Base-by-base conservation (phyloP, 2,113 vertebrate genomes). In the Peromyscus polionotus region DNA sequence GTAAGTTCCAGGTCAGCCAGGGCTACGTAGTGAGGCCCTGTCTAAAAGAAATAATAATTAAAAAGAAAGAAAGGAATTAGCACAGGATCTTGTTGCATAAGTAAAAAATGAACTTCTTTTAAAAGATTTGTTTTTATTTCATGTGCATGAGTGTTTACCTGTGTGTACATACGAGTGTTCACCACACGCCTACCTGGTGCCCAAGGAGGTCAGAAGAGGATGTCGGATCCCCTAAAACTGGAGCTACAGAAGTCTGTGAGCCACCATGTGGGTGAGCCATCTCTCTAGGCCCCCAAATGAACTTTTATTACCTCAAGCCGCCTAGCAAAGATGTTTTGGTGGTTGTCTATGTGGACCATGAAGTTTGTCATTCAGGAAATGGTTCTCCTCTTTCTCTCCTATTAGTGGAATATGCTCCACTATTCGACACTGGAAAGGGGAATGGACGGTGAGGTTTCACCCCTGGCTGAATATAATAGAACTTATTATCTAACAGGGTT, bases 311-410 rank as follows among this genome's bases (percentile, higher is more conserved):
- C 33, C 67, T 59, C 80, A 75, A 85, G n/a, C 31, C 20, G 31
- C 63, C 39, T 67, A 31, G 76, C 68, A 57, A 88, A 88, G 57
- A 17, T 54, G 36, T 72, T 88, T 73, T 57, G 68, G 51, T 57
- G 36, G 14, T n/a, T 90, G 88, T 59, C 57, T 81, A 42, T 31
- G 5, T 45, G 61, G 22, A 67, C 14, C 20, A 0, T 14, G 45
- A 96, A 93, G 45, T 45, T 84, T 70, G 65, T 90, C 61, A 54
- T 67, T 92, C 39, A 54, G 24, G 6, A 91, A 96, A 80, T 48
- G 24, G 79, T 76, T 88, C 80, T 84, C 16, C 17, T 20, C 57
- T 90, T 22, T 31, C 31, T 65, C 70, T 91, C 59, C 67, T 19
- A 75, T 70, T 84, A 36, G 14, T 16, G 9, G 22, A 88, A 84